phyloP scores from a whole-genome alignment of 1,140 invertebrate species.

The Melitaea cinxia region DNA sequence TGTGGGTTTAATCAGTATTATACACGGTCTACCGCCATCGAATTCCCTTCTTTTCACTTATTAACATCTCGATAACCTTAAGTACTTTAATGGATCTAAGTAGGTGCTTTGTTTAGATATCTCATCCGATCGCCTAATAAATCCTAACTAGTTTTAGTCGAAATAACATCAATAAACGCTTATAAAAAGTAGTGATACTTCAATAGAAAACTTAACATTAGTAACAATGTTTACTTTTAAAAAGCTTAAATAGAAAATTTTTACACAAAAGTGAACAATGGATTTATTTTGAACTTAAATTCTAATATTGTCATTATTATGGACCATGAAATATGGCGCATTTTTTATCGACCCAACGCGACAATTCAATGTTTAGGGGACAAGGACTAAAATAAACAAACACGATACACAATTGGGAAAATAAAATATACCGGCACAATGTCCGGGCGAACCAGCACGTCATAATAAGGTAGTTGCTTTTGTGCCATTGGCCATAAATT shows the following conservation, averaged over 20 bases:
- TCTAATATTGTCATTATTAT: slow-evolving; percentile 52
- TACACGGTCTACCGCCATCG: slow-evolving; percentile 62
- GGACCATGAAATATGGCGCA: slow-evolving; percentile 69
- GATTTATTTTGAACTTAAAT: slow-evolving; percentile 7
- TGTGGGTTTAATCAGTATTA: slow-evolving; percentile 64
- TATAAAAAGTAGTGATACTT: slow-evolving; percentile 2
- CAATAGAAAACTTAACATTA: too few species aligned
- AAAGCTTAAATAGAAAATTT: neutral
- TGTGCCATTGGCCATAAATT: slow-evolving; percentile 74
- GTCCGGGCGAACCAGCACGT: slow-evolving; percentile 70
- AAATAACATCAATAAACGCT: neutral
- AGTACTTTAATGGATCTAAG: slow-evolving; percentile 54
- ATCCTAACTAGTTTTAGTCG: neutral
- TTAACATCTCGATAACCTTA: slow-evolving; percentile 66
- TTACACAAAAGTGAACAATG: slow-evolving; percentile 2
- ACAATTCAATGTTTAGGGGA: slow-evolving; percentile 73
- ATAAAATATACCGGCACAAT: slow-evolving; percentile 77
- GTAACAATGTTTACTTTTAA: too few species aligned
- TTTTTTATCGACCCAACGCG: slow-evolving; percentile 50
- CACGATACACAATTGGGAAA: slow-evolving; percentile 67
- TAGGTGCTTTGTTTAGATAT: slow-evolving; percentile 42
- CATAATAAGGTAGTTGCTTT: slow-evolving; percentile 77
- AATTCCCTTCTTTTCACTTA: slow-evolving; percentile 65
- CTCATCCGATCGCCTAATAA: slow-evolving; percentile 40
- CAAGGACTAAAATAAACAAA: slow-evolving; percentile 79